A percentile compares a stretch with the other conserved stretches of the same genome.
Conservation (phyloP, 2,888 invertebrate genomes). For the Cacoxenus indagator region DNA sequence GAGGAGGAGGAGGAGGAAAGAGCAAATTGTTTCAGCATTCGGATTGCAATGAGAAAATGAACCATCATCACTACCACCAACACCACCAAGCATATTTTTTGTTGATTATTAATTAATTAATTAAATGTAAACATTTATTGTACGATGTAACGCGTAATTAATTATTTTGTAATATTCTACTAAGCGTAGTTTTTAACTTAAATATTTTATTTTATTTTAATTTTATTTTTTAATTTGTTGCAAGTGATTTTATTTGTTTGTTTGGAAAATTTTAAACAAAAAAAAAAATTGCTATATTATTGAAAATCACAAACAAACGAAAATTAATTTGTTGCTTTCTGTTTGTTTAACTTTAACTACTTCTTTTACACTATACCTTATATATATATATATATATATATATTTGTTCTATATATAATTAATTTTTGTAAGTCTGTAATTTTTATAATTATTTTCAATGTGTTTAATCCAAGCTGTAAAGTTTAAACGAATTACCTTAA, state of each 20-base stretch:
- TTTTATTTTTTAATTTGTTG: conserved; percentile 12
- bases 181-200: conserved; percentile 33
- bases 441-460: conserved; percentile 38
- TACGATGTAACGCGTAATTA: too few relatives aligned
- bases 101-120: conserved; percentile 65
- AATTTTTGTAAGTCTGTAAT: conserved; percentile 31
- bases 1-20: background rate
- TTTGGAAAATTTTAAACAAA: conserved; percentile 34
- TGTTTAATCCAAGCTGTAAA: conserved; percentile 24
- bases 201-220: background rate
- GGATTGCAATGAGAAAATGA: conserved; percentile 26
- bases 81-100: conserved; percentile 51
- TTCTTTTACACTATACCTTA: too few relatives aligned
- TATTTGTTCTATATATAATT: too few relatives aligned
- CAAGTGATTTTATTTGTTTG: conserved; percentile 46
- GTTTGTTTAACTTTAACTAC: too few relatives aligned
- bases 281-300: conserved; percentile 7
- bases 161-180: conserved; percentile 34
- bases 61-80: conserved; percentile 59
- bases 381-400: too few relatives aligned
- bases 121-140: too few relatives aligned
- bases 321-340: too few relatives aligned
- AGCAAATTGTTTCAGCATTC: conserved; percentile 3
- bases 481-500: conserved; percentile 29
- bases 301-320: too few relatives aligned